phyloP scores from a whole-genome alignment of 1,140 invertebrate species.

The Oppia nitens region DNA sequence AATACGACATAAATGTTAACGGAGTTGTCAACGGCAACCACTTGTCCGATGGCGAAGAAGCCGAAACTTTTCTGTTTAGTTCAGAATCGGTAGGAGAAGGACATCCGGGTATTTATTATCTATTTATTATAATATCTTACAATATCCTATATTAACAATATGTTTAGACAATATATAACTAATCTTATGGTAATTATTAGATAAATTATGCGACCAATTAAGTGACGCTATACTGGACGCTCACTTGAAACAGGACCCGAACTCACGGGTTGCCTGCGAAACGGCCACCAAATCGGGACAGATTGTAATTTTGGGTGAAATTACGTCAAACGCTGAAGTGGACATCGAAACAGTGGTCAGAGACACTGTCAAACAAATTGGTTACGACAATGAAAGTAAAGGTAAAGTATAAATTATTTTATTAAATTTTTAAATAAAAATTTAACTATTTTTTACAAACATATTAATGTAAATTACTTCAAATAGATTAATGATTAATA shows the following conservation, averaged over 20 bases:
- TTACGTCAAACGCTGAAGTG: slow-evolving; percentile 57
- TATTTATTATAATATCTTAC: too few species aligned
- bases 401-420: slow-evolving; percentile 61
- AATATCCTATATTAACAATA: neutral
- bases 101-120: slow-evolving; percentile 40
- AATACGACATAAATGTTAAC: too few species aligned
- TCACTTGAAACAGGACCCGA: slow-evolving; percentile 35
- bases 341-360: slow-evolving; percentile 94
- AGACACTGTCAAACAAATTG: slow-evolving; percentile 89
- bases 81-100: slow-evolving; percentile 44
- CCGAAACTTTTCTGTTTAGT: slow-evolving; percentile 38
- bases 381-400: slow-evolving; percentile 91
- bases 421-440: too few species aligned
- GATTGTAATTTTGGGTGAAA: slow-evolving; percentile 43
- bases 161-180: neutral
- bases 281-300: slow-evolving; percentile 35
- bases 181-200: slow-evolving; percentile 24
- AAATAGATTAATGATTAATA: too few species aligned
- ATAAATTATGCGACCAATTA: slow-evolving; percentile 45
- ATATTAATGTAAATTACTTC: too few species aligned
- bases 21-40: too few species aligned
- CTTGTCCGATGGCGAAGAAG: too few species aligned
- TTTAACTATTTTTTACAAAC: too few species aligned
- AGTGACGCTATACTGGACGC: slow-evolving; percentile 43
- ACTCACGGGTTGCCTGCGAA: slow-evolving; percentile 41